Evolutionary conservation across 2,113 vertebrate species (phyloP).

Genomic region (Lampris incognitus): DNA sequence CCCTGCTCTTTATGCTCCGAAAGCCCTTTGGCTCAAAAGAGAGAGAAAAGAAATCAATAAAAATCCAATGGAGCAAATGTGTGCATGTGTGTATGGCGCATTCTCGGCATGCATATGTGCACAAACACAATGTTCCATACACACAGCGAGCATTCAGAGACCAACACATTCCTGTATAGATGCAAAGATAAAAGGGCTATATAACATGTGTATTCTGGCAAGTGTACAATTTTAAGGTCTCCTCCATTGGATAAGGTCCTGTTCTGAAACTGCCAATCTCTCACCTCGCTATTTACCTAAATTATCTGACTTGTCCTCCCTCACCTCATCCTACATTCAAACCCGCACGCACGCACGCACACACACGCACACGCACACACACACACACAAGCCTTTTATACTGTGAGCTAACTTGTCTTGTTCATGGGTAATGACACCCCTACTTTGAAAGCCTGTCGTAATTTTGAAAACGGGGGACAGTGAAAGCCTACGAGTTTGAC

Average conservation of each 20-base stretch:
- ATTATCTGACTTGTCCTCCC: too few species aligned
- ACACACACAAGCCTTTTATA: constrained; percentile 12
- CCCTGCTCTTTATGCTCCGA: constrained; percentile 2
- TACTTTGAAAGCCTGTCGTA: constrained; percentile 7
- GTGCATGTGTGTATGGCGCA: constrained; percentile 42
- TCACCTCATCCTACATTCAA: too few species aligned
- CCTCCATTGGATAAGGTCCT: too few species aligned
- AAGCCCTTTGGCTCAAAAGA: constrained; percentile 52
- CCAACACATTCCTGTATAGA: too few species aligned
- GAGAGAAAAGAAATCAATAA: constrained; percentile 69
- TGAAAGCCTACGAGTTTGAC: constrained; percentile 27
- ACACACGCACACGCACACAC: constrained; percentile 15
- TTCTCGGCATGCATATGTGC: constrained; percentile 54
- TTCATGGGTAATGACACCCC: constrained; percentile 7
- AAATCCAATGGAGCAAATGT: constrained; percentile 63
- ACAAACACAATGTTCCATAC: constrained; percentile 10
- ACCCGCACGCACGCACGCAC: background rate
- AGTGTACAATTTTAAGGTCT: too few species aligned
- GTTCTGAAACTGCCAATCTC: too few species aligned
- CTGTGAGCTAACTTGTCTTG: background rate
- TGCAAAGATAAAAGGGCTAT: too few species aligned
- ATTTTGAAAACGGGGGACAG: constrained; percentile 35
- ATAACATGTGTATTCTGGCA: too few species aligned
- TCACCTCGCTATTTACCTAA: too few species aligned
- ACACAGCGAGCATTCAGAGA: background rate